Conservation (phyloP, 2,888 invertebrate species). For the Athalia circularis region DNA sequence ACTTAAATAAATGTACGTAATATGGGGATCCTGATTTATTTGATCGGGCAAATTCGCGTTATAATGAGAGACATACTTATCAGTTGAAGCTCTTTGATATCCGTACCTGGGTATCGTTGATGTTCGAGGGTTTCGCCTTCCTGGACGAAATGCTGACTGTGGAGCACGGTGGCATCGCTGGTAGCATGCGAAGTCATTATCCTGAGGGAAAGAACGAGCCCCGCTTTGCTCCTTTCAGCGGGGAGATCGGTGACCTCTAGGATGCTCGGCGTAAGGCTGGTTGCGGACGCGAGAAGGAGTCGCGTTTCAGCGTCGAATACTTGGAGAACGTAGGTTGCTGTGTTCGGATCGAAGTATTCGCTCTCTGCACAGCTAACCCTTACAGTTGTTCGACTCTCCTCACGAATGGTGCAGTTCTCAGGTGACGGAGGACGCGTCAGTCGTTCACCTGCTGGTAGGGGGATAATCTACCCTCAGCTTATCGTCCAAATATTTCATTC, state of each 20-base stretch:
- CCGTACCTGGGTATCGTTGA: slow-evolving; percentile 70
- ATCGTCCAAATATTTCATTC: slow-evolving; percentile 20
- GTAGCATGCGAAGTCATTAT: slow-evolving; percentile 75
- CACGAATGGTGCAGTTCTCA: slow-evolving; percentile 76
- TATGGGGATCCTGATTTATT: background rate
- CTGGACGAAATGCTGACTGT: slow-evolving; percentile 69
- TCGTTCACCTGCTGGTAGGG: slow-evolving; percentile 65
- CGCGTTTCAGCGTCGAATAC: slow-evolving; percentile 76
- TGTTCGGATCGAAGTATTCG: slow-evolving; percentile 68
- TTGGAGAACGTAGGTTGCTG: slow-evolving; percentile 75
- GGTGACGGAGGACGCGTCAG: slow-evolving; percentile 73
- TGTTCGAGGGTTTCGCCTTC: slow-evolving; percentile 70
- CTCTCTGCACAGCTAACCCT: slow-evolving; percentile 75
- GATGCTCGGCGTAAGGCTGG: slow-evolving; percentile 74
- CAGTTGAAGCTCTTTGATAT: slow-evolving; percentile 1
- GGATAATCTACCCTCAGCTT: slow-evolving; percentile 58
- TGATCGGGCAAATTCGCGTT: background rate
- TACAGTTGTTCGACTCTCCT: slow-evolving; percentile 74
- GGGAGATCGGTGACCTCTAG: slow-evolving; percentile 75
- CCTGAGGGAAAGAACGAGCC: slow-evolving; percentile 75
- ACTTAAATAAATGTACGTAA: background rate
- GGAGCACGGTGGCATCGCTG: slow-evolving; percentile 76
- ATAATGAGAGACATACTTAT: no score
- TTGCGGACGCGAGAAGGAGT: slow-evolving; percentile 75
- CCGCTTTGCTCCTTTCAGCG: slow-evolving; percentile 68